Evolutionary conservation across 2,797 vertebrate species (phyloP).

Genomic region (Acanthurus lineatus): DNA sequence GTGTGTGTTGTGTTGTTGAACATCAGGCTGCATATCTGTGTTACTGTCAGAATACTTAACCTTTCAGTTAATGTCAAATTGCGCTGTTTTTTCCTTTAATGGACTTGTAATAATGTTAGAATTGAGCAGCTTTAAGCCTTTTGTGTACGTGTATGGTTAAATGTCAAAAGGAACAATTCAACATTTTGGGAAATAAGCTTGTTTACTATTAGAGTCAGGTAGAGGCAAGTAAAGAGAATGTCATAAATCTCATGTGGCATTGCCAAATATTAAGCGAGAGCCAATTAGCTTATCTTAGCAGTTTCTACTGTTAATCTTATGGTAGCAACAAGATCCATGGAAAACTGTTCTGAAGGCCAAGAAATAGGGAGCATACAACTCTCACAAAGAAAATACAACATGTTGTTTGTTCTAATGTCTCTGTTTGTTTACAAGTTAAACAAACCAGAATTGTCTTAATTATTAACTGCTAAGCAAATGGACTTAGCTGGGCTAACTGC

Average conservation of each 20-base stretch:
- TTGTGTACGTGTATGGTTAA: background rate
- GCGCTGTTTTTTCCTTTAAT: slow-evolving; percentile 18
- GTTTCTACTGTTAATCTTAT: background rate
- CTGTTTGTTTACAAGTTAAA: background rate
- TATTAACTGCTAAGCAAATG: background rate
- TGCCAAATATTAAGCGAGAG: background rate
- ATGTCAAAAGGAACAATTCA: slow-evolving; percentile 20
- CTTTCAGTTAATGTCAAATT: slow-evolving; percentile 5
- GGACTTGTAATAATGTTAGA: background rate
- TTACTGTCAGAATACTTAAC: no score
- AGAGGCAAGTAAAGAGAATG: background rate
- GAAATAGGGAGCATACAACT: background rate
- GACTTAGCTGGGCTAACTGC: background rate
- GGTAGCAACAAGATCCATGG: background rate
- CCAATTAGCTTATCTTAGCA: background rate
- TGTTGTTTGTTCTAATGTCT: background rate
- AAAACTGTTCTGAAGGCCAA: background rate
- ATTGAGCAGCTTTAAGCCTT: slow-evolving; percentile 7
- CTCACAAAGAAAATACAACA: background rate
- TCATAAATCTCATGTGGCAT: background rate
- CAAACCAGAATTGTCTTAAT: background rate
- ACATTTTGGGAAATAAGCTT: slow-evolving; percentile 17
- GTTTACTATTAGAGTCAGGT: background rate
- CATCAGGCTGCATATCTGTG: no score
- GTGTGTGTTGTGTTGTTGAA: no score